Conservation (phyloP, 2,113 vertebrate genomes). For the Silurus asotus region DNA sequence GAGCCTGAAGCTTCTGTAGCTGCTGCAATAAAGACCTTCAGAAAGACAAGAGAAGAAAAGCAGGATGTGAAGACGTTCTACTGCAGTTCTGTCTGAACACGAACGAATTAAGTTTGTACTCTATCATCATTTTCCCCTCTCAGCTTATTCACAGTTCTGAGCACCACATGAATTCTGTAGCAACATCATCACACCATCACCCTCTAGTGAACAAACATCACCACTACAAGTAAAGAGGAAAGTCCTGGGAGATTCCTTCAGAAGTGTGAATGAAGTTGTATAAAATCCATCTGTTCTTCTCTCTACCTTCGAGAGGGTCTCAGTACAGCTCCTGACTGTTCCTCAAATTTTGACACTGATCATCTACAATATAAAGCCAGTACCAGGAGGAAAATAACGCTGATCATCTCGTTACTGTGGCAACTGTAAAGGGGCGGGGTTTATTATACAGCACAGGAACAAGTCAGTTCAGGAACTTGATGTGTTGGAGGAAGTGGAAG, state of each 20-base stretch:
- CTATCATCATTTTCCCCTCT: constrained; percentile 5
- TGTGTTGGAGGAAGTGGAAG: too few species aligned
- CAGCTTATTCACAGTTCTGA: neutral
- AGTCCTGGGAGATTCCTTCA: neutral
- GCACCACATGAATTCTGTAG: neutral
- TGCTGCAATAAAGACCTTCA: constrained; percentile 86
- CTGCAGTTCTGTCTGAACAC: neutral
- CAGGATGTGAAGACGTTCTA: neutral
- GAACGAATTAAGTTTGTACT: constrained; percentile 22
- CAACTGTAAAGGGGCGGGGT: too few species aligned
- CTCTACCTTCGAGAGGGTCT: neutral
- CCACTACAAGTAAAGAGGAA: neutral
- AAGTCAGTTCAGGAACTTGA: too few species aligned
- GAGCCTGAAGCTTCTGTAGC: constrained; percentile 85
- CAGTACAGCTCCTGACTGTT: neutral
- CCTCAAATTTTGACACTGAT: too few species aligned
- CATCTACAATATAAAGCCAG: too few species aligned
- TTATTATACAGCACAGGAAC: too few species aligned
- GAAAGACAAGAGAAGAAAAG: neutral
- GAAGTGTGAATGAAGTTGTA: neutral
- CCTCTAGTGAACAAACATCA: constrained; percentile 7
- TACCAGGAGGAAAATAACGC: too few species aligned
- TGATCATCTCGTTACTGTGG: too few species aligned
- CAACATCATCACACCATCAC: neutral
- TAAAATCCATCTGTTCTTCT: neutral